Evolutionary conservation across 2,888 invertebrate genomes (phyloP).

Genomic region (Lepidochrysops patricia): DNA sequence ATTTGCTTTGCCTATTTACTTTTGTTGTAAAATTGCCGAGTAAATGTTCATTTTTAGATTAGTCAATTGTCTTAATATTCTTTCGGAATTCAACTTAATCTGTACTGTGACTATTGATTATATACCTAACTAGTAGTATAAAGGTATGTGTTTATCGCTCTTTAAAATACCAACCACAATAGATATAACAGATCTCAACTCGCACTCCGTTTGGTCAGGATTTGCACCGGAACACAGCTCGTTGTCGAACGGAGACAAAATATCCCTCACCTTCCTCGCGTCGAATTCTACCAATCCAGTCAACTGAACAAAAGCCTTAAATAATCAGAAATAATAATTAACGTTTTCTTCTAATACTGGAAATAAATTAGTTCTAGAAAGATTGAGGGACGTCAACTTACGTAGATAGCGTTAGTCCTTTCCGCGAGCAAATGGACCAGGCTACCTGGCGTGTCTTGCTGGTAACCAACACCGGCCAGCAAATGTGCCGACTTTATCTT

Average conservation of each 20-base stretch:
- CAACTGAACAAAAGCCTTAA: neutral
- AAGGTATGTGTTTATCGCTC: neutral
- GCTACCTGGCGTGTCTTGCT: constrained; percentile 37
- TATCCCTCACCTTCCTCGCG: neutral
- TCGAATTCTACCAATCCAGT: neutral
- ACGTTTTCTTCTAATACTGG: too few relatives aligned
- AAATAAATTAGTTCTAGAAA: too few relatives aligned
- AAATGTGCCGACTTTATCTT: constrained; percentile 48
- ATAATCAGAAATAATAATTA: too few relatives aligned
- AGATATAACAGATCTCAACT: neutral
- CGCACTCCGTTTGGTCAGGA: neutral
- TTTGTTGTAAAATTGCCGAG: neutral
- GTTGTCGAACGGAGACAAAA: neutral
- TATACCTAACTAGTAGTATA: too few relatives aligned
- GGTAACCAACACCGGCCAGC: constrained; percentile 48
- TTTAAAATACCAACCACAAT: neutral
- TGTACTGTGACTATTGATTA: too few relatives aligned
- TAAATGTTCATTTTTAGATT: too few relatives aligned
- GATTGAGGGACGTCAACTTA: constrained; percentile 31
- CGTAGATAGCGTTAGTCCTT: constrained; percentile 40
- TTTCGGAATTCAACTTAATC: too few relatives aligned
- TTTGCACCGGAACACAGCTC: neutral
- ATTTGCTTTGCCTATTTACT: neutral
- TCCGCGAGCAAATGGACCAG: constrained; percentile 27
- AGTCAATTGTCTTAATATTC: too few relatives aligned